Evolutionary conservation across 2,888 invertebrate genomes (phyloP), one percentile per base, ranked within the genome.

Genomic region (Elmis aenea): DNA sequence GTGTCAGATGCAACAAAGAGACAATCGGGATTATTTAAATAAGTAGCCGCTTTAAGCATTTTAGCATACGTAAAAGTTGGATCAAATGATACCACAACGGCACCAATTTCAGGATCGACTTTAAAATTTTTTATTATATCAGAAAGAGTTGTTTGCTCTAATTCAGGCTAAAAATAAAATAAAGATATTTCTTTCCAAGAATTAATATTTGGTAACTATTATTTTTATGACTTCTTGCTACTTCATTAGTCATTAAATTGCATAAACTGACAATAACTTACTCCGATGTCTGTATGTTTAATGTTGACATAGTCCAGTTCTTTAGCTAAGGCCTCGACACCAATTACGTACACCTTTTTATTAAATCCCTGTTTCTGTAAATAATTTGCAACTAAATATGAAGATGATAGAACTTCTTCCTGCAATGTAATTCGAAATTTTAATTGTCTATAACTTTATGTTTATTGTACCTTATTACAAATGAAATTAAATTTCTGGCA

Each of bases 31-130:
- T 85, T 72, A 4, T 74, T 73, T 1, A 91, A 73, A 64, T 94
- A 93, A 11, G 82, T 82, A 2, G 86, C 83, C 1, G 93, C 93
- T 64, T 87, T 89, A 60, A 85, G 74, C 54, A 93, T 74, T 67
- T 94, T 94, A 0, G 84, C 78, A 61, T 85, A 91, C 62, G 85
- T 88, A 54, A 93, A 79, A 62, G 91, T 80, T 39, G 82, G 79
- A 67, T 94, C 94, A 61, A 91, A 92, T 1, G 91, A 93, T 22
- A 93, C 86, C 8, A 92, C 73, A 0, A 94, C 94, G 21, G 92
- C 92, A 1, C 86, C 86, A 12, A 94, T 80, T 54, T 85, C 81
- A 1, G 78, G 72, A 42, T 87, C 85, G n/a, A 26, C 79, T 61
- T 14, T 77, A 69, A 27, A 80, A 72, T 31, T 74, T 66, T 30